Percentiles rank a stretch among this genome's conserved stretches.
These are phyloP conservation scores for Danio aesculapii DNA, from an alignment of 2,797 vertebrate genomes.

Conservation along the genomic window DNA sequence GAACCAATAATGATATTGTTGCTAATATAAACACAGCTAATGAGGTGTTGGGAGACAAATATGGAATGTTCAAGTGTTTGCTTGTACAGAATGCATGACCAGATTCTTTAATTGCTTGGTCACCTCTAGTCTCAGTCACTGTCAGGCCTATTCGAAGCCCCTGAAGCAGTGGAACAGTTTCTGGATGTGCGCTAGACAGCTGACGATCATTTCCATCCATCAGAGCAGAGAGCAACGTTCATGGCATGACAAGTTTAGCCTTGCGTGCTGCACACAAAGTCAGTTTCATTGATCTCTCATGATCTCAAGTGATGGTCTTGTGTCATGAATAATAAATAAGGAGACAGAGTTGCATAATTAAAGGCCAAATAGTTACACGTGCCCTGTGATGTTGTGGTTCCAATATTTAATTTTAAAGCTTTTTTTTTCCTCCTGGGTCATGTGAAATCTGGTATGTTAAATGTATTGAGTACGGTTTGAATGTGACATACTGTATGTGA, in stretches of 20 bases:
- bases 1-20: background rate
- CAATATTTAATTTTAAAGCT: background rate
- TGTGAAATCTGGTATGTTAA: background rate
- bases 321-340: slow-evolving; percentile 25
- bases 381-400: background rate
- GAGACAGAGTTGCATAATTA: background rate
- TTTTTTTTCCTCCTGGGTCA: background rate
- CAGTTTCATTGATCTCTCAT: slow-evolving; percentile 10
- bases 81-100: background rate
- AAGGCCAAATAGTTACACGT: background rate
- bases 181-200: background rate
- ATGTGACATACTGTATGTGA: slow-evolving; percentile 29
- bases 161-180: slow-evolving; percentile 1
- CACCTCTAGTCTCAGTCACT: background rate
- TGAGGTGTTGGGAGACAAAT: background rate
- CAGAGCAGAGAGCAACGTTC: background rate
- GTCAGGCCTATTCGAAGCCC: slow-evolving; percentile 5
- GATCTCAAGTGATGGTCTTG: background rate
- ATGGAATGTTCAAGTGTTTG: slow-evolving; percentile 5
- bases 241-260: slow-evolving; percentile 1
- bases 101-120: background rate
- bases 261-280: background rate
- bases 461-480: background rate
- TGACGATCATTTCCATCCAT: slow-evolving; percentile 9
- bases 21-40: slow-evolving; percentile 20